Evolutionary conservation across 2,888 invertebrate species (phyloP).

Genomic region (Morpho helenor): DNA sequence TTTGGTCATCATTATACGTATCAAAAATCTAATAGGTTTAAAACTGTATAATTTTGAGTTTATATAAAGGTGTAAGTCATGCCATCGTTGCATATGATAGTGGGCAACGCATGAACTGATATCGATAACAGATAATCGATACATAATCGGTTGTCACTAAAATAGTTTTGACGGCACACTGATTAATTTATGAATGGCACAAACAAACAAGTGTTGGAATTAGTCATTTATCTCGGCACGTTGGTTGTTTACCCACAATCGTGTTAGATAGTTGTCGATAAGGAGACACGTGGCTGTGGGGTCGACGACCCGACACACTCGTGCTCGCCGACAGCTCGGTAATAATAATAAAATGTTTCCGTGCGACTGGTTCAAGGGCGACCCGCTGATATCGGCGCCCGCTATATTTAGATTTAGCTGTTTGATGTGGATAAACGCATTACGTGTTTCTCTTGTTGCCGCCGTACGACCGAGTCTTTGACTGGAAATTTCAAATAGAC

Average conservation of each 20-base stretch:
- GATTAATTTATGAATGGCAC: constrained; percentile 70
- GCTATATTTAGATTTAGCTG: constrained; percentile 79
- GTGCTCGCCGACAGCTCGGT: constrained; percentile 77
- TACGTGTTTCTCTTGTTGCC: constrained; percentile 41
- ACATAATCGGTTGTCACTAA: constrained; percentile 35
- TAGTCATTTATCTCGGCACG: constrained; percentile 77
- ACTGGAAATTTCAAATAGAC: background rate
- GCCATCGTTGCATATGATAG: too few relatives aligned
- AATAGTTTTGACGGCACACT: constrained; percentile 58
- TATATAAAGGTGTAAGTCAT: too few relatives aligned
- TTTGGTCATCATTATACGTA: too few relatives aligned
- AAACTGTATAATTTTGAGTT: too few relatives aligned
- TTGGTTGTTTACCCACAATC: constrained; percentile 78
- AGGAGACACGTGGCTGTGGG: constrained; percentile 77
- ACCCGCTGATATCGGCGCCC: constrained; percentile 78
- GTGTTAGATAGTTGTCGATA: constrained; percentile 80
- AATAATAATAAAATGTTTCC: constrained; percentile 80
- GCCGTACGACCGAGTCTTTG: constrained; percentile 15
- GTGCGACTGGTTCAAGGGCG: constrained; percentile 80
- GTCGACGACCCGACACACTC: constrained; percentile 77
- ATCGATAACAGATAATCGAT: too few relatives aligned
- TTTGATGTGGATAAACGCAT: constrained; percentile 63
- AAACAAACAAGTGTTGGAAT: constrained; percentile 68
- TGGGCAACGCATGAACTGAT: too few relatives aligned
- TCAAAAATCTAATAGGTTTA: too few relatives aligned